A percentile compares a stretch with the other conserved stretches of the same genome.
Conservation (phyloP, 2,113 vertebrate species). For the Fregetta grallaria region DNA sequence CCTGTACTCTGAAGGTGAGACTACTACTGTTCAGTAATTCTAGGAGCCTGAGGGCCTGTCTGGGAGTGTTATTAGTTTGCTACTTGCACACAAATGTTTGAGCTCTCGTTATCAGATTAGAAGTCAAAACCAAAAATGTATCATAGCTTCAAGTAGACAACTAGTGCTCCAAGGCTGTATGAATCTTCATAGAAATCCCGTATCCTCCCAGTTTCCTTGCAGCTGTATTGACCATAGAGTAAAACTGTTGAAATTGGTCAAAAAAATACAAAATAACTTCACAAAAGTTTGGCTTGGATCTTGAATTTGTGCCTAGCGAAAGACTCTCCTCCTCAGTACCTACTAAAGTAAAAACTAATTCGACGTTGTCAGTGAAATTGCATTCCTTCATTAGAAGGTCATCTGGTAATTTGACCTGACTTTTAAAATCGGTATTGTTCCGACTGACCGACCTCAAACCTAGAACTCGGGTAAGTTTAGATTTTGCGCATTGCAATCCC, state of each 20-base stretch:
- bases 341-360: background rate
- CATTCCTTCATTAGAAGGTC: background rate
- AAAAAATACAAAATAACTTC: background rate
- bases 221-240: background rate
- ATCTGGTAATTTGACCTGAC: background rate
- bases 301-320: background rate
- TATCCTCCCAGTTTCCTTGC: background rate
- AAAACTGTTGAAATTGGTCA: background rate
- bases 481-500: background rate
- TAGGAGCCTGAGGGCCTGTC: constrained; percentile 45
- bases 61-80: constrained; percentile 39
- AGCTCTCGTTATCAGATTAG: background rate
- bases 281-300: background rate
- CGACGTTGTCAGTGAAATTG: background rate
- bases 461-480: background rate
- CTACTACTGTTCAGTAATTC: constrained; percentile 28
- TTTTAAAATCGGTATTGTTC: background rate
- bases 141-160: background rate
- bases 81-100: background rate
- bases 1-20: constrained; percentile 16
- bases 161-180: background rate
- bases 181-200: background rate
- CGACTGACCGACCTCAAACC: background rate
- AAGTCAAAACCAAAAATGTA: background rate
- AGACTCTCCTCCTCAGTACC: background rate